Evolutionary conservation across 2,888 invertebrate genomes (phyloP).

Genomic region (Drosophila mercatorum): DNA sequence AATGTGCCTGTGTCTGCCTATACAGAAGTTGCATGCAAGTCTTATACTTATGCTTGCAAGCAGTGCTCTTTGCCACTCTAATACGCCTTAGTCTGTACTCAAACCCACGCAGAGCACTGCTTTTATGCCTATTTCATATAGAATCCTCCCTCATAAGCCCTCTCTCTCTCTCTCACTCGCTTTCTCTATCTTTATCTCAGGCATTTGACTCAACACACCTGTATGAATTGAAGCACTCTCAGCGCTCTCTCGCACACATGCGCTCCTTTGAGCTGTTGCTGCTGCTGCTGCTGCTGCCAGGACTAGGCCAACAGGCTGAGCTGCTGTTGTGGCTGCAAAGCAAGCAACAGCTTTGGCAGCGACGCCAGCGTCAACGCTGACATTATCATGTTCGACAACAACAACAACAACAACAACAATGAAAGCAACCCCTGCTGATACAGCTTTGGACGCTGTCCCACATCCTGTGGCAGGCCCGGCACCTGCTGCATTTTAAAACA

Average conservation of each 20-base stretch:
- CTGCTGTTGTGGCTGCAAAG: conserved; percentile 36
- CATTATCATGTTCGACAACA: conserved; percentile 35
- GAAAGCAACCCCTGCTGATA: conserved; percentile 1
- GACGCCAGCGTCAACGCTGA: conserved; percentile 26
- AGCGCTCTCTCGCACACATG: conserved; percentile 35
- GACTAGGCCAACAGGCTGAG: conserved; percentile 70
- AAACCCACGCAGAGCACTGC: neutral
- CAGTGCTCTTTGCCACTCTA: neutral
- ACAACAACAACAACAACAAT: conserved; percentile 23
- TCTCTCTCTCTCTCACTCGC: neutral
- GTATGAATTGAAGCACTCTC: conserved; percentile 55
- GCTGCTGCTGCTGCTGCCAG: conserved; percentile 39
- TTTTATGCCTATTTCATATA: conserved; percentile 35
- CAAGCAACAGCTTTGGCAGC: conserved; percentile 54
- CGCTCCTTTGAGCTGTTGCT: conserved; percentile 34
- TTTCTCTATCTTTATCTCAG: neutral
- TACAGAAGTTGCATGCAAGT: too few species aligned
- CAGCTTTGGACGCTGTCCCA: conserved; percentile 49
- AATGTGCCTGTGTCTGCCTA: too few species aligned
- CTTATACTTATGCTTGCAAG: neutral
- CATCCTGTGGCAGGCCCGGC: conserved; percentile 71
- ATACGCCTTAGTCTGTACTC: conserved; percentile 1
- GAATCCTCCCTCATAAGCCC: neutral
- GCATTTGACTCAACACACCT: conserved; percentile 53
- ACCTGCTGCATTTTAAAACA: conserved; percentile 70